Evolutionary conservation across 2,797 vertebrate species (phyloP), one percentile per base, ranked within the genome.

Genomic region (Linurgus olivaceus): DNA sequence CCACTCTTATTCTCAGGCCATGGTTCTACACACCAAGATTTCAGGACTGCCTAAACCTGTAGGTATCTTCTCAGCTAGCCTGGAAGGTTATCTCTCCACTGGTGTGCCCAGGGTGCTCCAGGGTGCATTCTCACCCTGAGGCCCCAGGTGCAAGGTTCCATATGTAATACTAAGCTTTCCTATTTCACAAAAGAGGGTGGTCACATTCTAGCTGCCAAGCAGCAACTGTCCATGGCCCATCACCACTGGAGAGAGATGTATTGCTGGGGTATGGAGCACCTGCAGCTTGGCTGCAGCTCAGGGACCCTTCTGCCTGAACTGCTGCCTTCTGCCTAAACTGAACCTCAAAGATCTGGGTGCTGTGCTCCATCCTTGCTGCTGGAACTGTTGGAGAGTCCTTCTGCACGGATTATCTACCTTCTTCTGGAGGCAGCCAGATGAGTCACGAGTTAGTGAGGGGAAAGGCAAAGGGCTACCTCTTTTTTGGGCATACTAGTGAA

Each of bases 211-310:
- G 44, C 9, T 76, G 51, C 24, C 55, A 61, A 85, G 40, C 5
- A 45, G 72, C 42, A 90, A 50, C n/a, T 26, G 48, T 21, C 19
- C 1, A 1, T 71, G 33, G 28, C 29, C 33, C 54, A n/a, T 12
- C 21, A 55, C 50, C 50, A 21, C 4, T 50, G 57, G 18, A 73
- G 37, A 70, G 29, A 17, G 44, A 76, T 3, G 9, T 29, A 6
- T 3, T 29, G 29, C 29, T 1, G 9, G 31, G 13, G 0, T 40
- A 31, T 1, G 2, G 10, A 70, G 20, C 37, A 54, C 7, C 29
- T 26, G 21, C 0, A 54, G 35, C 20, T 45, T 18, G 35, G 63
- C 71, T 79, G 67, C 35, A 85, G 54, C 73, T 79, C 40, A 54
- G 67, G 35, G 26, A 52, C 24, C 28, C 37, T 21, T 52, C 51